A percentile compares a stretch with the other conserved stretches of the same genome.
These are phyloP conservation scores for Caiman crocodilus DNA, from an alignment of 2,797 vertebrate species.

Conservation along the genomic window DNA sequence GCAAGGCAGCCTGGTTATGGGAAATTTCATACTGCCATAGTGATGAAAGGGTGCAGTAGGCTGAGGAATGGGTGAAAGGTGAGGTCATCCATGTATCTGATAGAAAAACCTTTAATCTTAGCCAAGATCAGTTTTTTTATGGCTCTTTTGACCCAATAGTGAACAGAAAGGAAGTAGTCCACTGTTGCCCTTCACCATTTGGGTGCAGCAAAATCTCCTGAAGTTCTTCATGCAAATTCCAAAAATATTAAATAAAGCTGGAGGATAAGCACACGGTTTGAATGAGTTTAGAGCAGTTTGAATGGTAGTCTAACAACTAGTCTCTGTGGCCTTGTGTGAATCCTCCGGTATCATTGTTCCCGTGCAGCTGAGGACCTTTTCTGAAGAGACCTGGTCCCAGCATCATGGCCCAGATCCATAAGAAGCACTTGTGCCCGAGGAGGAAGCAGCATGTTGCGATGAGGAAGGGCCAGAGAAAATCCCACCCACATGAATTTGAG, in stretches of 20 bases:
- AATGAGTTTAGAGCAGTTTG: too few species aligned
- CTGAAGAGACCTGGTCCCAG: neutral
- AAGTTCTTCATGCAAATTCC: too few species aligned
- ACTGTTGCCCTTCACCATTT: neutral
- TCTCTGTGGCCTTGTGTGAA: too few species aligned
- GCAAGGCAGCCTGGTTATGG: neutral
- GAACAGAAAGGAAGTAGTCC: neutral
- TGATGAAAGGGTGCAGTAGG: neutral
- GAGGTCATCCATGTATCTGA: neutral
- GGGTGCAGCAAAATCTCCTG: too few species aligned
- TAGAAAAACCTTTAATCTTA: neutral
- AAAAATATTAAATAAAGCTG: too few species aligned
- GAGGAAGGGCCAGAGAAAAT: too few species aligned
- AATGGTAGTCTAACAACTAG: too few species aligned
- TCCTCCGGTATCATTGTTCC: neutral
- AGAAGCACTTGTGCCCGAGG: too few species aligned
- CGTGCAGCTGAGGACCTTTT: neutral
- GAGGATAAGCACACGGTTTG: too few species aligned
- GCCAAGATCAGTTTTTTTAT: neutral
- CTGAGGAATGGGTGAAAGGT: neutral
- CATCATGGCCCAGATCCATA: neutral
- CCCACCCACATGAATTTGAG: too few species aligned
- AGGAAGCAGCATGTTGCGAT: too few species aligned
- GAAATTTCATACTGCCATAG: neutral
- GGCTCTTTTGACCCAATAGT: neutral